Conservation (phyloP, 2,113 vertebrate genomes). For the Antigone vipio region DNA sequence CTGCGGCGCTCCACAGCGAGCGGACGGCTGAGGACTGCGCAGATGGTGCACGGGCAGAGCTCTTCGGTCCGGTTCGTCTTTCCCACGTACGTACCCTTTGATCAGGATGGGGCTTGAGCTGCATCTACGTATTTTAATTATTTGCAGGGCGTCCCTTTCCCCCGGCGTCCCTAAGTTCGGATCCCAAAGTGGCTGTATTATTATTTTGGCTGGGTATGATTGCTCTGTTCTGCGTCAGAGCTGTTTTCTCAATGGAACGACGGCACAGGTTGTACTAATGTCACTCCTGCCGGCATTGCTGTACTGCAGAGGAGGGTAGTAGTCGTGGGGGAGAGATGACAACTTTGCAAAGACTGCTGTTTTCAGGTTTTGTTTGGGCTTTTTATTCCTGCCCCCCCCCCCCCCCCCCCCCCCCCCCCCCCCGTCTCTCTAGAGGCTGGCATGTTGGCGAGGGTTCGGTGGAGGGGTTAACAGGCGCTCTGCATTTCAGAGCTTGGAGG, state of each 20-base stretch:
- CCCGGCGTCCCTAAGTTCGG: conserved; percentile 15
- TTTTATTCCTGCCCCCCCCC: neutral
- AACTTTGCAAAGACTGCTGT: conserved; percentile 61
- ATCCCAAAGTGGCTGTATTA: neutral
- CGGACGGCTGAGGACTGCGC: conserved; percentile 73
- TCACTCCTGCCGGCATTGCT: conserved; percentile 58
- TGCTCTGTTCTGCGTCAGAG: conserved; percentile 72
- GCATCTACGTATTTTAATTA: neutral
- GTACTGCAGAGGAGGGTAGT: conserved; percentile 62
- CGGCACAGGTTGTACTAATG: conserved; percentile 68
- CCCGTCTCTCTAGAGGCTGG: conserved; percentile 41
- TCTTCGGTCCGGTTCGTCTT: conserved; percentile 61
- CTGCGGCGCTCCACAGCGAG: conserved; percentile 72
- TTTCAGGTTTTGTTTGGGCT: conserved; percentile 12
- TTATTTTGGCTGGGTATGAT: conserved; percentile 44
- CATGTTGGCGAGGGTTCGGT: neutral
- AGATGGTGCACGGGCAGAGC: conserved; percentile 69
- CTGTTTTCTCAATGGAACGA: conserved; percentile 70
- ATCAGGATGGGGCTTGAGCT: conserved; percentile 62
- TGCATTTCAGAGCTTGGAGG: conserved; percentile 1
- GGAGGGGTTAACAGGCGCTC: conserved; percentile 48
- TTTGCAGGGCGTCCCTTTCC: conserved; percentile 58
- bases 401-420: neutral
- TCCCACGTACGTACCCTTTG: conserved; percentile 73
- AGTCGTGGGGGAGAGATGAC: conserved; percentile 51